phyloP scores from a whole-genome alignment of 2,113 vertebrate species.

The Cepphus grylle region DNA sequence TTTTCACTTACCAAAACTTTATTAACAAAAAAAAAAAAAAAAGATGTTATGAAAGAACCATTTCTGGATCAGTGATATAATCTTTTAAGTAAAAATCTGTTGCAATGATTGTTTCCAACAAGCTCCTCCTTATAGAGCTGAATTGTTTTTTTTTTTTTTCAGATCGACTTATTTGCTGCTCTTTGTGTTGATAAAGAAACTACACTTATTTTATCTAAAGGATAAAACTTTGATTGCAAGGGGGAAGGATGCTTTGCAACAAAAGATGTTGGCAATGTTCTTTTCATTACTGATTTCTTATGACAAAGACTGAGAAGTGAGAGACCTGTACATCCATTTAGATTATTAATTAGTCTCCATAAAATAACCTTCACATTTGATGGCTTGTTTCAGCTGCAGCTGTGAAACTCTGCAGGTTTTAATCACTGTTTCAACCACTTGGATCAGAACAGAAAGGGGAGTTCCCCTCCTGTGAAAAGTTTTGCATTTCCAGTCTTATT shows the following conservation, averaged over 20 bases:
- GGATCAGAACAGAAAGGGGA: neutral
- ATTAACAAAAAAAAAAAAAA: neutral
- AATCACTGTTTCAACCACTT: neutral
- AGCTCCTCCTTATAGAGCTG: neutral
- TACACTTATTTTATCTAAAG: neutral
- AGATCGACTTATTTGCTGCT: neutral
- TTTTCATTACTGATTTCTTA: neutral
- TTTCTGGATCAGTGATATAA: neutral
- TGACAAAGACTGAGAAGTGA: neutral
- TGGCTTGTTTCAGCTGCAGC: neutral
- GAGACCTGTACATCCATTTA: neutral
- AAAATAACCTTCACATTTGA: neutral
- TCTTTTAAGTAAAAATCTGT: neutral
- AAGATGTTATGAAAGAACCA: neutral
- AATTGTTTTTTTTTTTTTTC: neutral
- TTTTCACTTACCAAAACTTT: neutral
- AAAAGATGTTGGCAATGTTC: neutral
- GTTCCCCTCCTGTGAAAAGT: neutral
- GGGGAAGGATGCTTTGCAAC: neutral
- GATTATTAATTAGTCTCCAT: neutral
- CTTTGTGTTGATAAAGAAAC: neutral
- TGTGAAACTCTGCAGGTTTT: neutral
- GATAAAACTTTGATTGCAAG: neutral
- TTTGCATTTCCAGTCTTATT: neutral
- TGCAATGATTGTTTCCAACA: neutral